Conservation (phyloP, 2,113 vertebrate species). For the Sinocyclocheilus rhinocerous region DNA sequence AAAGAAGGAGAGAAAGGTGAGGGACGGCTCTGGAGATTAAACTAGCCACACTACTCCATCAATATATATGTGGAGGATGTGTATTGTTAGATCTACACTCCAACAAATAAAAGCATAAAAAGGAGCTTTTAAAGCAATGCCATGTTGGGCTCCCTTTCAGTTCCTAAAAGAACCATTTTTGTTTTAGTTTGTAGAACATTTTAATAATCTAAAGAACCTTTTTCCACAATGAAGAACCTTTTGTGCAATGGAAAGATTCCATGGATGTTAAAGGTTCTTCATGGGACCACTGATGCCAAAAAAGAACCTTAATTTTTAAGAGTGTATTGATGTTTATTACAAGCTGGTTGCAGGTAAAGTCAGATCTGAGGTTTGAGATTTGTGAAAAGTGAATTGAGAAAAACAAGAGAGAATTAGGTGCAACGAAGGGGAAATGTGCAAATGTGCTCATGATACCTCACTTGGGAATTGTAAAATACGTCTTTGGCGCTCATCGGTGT, state of each 20-base stretch:
- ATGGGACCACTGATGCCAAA: neutral
- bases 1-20: conserved; percentile 41
- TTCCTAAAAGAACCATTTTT: neutral
- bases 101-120: neutral
- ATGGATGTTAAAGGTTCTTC: neutral
- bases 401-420: neutral
- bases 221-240: neutral
- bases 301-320: neutral
- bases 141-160: neutral
- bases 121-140: neutral
- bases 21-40: conserved; percentile 32
- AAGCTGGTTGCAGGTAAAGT: conserved; percentile 6
- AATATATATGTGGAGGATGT: conserved; percentile 41
- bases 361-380: neutral
- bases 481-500: conserved; percentile 19
- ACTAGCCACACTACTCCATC: conserved; percentile 35
- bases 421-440: neutral
- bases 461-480: conserved; percentile 29
- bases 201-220: neutral
- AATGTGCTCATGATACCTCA: neutral
- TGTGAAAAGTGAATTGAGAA: neutral
- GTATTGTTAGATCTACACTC: neutral
- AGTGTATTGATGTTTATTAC: neutral
- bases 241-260: neutral
- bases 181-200: neutral